phyloP scores from a whole-genome alignment of 1,140 invertebrate species.

The Drosophila triauraria region DNA sequence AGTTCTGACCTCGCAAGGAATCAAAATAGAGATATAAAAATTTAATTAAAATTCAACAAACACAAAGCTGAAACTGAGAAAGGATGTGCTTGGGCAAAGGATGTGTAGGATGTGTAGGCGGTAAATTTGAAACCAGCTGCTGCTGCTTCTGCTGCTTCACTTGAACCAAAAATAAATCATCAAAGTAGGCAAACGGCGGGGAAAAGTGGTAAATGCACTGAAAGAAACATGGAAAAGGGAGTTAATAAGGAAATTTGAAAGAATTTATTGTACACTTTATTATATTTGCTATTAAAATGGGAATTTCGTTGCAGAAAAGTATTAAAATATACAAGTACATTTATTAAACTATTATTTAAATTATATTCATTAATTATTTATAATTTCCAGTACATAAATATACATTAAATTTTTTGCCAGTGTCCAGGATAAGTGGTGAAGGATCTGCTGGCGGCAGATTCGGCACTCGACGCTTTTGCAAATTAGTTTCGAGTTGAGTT shows the following conservation, averaged over 20 bases:
- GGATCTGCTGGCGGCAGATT: slow-evolving; percentile 42
- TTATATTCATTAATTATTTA: no score
- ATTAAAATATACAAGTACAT: no score
- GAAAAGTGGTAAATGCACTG: slow-evolving; percentile 5
- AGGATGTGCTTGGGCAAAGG: slow-evolving; percentile 5
- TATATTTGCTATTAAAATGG: no score
- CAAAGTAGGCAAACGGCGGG: slow-evolving; percentile 11
- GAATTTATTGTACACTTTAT: no score
- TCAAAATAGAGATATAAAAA: slow-evolving; percentile 28
- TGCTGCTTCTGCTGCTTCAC: slow-evolving; percentile 17
- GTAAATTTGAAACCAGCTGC: slow-evolving; percentile 41
- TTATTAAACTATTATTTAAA: no score
- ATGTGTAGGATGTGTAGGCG: neutral
- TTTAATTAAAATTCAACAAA: slow-evolving; percentile 50
- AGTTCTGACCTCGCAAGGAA: slow-evolving; percentile 21
- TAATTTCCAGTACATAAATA: neutral
- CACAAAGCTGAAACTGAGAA: slow-evolving; percentile 22
- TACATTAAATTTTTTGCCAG: neutral
- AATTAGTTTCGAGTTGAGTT: slow-evolving; percentile 51
- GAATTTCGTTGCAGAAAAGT: no score
- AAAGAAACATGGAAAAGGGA: neutral
- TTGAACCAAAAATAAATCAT: slow-evolving; percentile 52
- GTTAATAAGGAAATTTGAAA: neutral
- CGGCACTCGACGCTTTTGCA: slow-evolving; percentile 43
- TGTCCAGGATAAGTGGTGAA: slow-evolving; percentile 5